Conservation (phyloP, 2,113 vertebrate species). For the Ursus arctos region DNA sequence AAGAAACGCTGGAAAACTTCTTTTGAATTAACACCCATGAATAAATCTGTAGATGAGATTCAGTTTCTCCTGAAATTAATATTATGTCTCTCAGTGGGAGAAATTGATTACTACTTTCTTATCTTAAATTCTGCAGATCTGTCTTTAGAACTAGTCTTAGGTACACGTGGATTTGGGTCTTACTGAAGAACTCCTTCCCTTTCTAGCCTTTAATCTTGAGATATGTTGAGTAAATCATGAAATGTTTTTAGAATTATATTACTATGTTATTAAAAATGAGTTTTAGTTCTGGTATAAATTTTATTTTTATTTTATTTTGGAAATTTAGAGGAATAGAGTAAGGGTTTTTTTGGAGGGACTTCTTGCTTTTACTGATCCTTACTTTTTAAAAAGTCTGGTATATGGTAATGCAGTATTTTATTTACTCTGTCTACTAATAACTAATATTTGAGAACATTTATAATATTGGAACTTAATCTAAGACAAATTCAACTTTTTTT, state of each 20-base stretch:
- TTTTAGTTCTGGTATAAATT: conserved; percentile 5
- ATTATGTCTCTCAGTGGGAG: background rate
- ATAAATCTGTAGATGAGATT: background rate
- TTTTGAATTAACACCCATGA: background rate
- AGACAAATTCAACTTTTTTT: background rate
- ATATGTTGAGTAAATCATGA: background rate
- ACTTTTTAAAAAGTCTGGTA: background rate
- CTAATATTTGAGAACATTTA: background rate
- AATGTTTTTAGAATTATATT: conserved; percentile 39
- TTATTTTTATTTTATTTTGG: conserved; percentile 29
- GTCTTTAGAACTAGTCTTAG: background rate
- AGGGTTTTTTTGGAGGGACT: background rate
- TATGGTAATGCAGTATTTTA: background rate
- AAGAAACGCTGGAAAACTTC: background rate
- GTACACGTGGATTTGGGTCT: background rate
- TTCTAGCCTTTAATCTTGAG: background rate
- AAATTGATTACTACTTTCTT: background rate
- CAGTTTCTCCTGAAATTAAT: background rate
- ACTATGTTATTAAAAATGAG: background rate
- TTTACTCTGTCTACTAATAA: background rate
- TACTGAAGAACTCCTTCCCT: background rate
- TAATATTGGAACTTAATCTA: background rate
- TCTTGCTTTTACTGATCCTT: background rate
- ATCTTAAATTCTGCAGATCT: background rate
- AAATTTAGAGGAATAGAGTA: background rate